These are phyloP conservation scores for Drosophila murphyi DNA, from an alignment of 1,140 invertebrate species.

Conservation along the genomic window DNA sequence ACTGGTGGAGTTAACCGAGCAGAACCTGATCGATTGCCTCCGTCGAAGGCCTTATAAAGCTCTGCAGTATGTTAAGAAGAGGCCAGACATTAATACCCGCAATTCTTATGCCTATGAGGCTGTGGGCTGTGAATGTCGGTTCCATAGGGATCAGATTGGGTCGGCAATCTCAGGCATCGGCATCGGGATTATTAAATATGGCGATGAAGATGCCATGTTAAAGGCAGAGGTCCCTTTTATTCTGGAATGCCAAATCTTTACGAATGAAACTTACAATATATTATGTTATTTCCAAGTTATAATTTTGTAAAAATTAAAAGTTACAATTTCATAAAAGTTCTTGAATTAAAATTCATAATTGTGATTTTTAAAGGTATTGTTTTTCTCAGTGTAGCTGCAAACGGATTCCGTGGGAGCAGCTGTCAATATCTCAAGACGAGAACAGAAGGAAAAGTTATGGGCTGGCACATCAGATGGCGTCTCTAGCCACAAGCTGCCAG, in stretches of 20 bases:
- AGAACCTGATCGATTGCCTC: constrained; percentile 96
- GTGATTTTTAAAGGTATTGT: too few species aligned
- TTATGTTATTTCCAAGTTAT: too few species aligned
- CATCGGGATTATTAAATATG: constrained; percentile 86
- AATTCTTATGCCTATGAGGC: constrained; percentile 90
- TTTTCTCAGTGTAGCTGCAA: neutral
- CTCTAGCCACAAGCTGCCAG: neutral
- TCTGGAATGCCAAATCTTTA: too few species aligned
- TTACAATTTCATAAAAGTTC: too few species aligned
- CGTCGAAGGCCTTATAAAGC: constrained; percentile 89
- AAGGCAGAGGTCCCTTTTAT: constrained; percentile 86
- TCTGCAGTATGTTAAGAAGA: constrained; percentile 92
- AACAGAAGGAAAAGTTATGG: neutral
- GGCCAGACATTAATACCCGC: constrained; percentile 89
- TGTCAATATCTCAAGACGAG: neutral
- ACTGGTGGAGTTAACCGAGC: constrained; percentile 93
- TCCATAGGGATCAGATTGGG: constrained; percentile 18
- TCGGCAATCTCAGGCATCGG: constrained; percentile 67
- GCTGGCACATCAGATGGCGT: neutral
- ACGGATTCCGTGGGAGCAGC: neutral
- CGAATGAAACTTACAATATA: too few species aligned
- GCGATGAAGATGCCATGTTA: constrained; percentile 88
- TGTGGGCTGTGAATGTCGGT: constrained; percentile 85
- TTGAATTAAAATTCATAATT: neutral
- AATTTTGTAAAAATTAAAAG: too few species aligned